Conservation (phyloP, 1,140 invertebrate genomes). For the Hyles euphorbiae region DNA sequence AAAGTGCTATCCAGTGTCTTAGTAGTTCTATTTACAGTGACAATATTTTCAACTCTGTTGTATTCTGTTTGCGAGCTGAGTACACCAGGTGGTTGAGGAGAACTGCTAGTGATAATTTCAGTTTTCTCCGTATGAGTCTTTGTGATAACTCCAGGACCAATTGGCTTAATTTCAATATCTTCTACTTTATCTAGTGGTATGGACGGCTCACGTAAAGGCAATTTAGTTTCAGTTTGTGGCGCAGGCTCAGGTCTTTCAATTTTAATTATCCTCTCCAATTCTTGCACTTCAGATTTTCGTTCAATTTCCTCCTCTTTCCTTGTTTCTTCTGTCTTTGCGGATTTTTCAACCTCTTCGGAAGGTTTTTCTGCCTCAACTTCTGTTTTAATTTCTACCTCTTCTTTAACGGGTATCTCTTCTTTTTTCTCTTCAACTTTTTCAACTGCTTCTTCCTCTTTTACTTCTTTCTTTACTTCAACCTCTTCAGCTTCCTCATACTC, state of each 20-base stretch:
- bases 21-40: constrained; percentile 59
- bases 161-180: constrained; percentile 68
- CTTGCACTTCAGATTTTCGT: constrained; percentile 19
- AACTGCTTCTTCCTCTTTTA: constrained; percentile 16
- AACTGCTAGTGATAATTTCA: constrained; percentile 61
- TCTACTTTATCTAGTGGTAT: constrained; percentile 63
- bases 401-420: constrained; percentile 4
- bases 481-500: constrained; percentile 23
- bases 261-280: constrained; percentile 1
- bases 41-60: constrained; percentile 62
- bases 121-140: constrained; percentile 56
- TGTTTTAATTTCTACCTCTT: constrained; percentile 14
- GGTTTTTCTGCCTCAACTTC: constrained; percentile 17
- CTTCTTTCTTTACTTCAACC: constrained; percentile 27
- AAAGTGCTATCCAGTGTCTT: constrained; percentile 61
- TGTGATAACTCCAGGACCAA: constrained; percentile 51
- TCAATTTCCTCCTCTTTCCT: constrained; percentile 18
- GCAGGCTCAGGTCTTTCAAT: constrained; percentile 14
- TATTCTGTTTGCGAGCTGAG: constrained; percentile 62
- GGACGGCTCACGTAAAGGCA: constrained; percentile 53
- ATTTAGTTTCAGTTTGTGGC: constrained; percentile 30
- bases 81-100: constrained; percentile 37
- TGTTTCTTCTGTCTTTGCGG: constrained; percentile 18
- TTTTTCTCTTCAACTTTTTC: constrained; percentile 17
- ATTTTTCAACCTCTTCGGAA: not conserved